Conservation (phyloP, 2,888 invertebrate genomes). For the Morpho helenor region DNA sequence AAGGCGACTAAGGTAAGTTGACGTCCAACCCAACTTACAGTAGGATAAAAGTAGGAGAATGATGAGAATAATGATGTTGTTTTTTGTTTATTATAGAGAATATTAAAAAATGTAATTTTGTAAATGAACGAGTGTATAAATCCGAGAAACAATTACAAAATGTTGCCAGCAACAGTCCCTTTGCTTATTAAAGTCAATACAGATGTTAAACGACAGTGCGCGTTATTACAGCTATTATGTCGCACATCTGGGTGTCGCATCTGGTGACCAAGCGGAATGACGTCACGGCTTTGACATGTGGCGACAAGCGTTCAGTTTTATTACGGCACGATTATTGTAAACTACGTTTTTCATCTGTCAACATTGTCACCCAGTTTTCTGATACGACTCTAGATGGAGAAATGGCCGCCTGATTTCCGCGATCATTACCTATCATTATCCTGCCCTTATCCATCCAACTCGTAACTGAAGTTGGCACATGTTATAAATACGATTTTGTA, state of each 20-base stretch:
- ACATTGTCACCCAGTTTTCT: neutral
- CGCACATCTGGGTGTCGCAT: slow-evolving; percentile 61
- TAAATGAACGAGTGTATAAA: neutral
- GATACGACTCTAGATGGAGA: too few relatives aligned
- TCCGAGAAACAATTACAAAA: slow-evolving; percentile 9
- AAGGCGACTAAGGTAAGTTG: too few relatives aligned
- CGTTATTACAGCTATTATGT: slow-evolving; percentile 36
- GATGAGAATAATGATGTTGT: too few relatives aligned
- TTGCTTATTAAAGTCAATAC: slow-evolving; percentile 7
- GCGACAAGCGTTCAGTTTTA: slow-evolving; percentile 50
- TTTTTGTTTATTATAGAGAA: too few relatives aligned
- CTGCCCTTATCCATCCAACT: too few relatives aligned
- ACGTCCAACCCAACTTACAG: too few relatives aligned
- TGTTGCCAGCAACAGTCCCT: neutral
- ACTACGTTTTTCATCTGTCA: slow-evolving; percentile 7
- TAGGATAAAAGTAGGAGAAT: too few relatives aligned
- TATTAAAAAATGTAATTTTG: too few relatives aligned
- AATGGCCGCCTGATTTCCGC: too few relatives aligned
- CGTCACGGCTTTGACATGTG: slow-evolving; percentile 62
- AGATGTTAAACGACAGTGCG: slow-evolving; percentile 55
- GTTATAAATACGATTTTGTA: too few relatives aligned
- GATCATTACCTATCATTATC: too few relatives aligned
- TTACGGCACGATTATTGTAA: slow-evolving; percentile 40
- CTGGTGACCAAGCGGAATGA: slow-evolving; percentile 56
- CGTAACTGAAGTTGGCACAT: too few relatives aligned